Evolutionary conservation across 2,888 invertebrate species (phyloP).

Genomic region (Aleiodes leptofemur): DNA sequence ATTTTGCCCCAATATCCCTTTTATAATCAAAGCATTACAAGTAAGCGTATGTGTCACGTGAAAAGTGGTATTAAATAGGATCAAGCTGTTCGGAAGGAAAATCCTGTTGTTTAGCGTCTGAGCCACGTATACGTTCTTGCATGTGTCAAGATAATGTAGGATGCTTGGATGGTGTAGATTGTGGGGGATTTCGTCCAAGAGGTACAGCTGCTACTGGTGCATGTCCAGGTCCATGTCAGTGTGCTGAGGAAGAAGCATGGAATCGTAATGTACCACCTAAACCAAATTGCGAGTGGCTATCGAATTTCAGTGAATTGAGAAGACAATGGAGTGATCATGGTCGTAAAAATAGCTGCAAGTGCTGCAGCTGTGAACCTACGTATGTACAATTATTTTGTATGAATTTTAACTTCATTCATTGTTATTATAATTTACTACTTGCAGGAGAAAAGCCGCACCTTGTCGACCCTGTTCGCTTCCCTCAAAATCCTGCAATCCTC

Average conservation of each 20-base stretch:
- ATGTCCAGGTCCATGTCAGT: constrained; percentile 65
- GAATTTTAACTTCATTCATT: not conserved
- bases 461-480: constrained; percentile 57
- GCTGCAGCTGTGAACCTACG: constrained; percentile 64
- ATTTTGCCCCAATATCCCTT: not conserved
- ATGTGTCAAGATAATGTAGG: constrained; percentile 61
- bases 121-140: constrained; percentile 58
- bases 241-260: constrained; percentile 68
- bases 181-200: constrained; percentile 57
- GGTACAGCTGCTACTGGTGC: constrained; percentile 59
- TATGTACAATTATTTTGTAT: constrained; percentile 45
- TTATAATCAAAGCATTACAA: no score
- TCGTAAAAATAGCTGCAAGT: constrained; percentile 62
- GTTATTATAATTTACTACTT: constrained; percentile 28
- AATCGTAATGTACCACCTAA: constrained; percentile 66
- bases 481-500: constrained; percentile 24
- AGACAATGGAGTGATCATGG: constrained; percentile 70
- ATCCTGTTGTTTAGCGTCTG: constrained; percentile 50
- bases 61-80: constrained; percentile 50
- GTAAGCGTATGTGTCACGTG: not conserved
- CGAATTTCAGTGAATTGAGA: constrained; percentile 66
- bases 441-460: constrained; percentile 59
- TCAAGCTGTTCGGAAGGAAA: constrained; percentile 53
- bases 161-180: constrained; percentile 57
- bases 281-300: constrained; percentile 66